Evolutionary conservation across 2,888 invertebrate genomes (phyloP), one percentile per base, ranked within the genome.

Genomic region (Kryphioiulus occultus): DNA sequence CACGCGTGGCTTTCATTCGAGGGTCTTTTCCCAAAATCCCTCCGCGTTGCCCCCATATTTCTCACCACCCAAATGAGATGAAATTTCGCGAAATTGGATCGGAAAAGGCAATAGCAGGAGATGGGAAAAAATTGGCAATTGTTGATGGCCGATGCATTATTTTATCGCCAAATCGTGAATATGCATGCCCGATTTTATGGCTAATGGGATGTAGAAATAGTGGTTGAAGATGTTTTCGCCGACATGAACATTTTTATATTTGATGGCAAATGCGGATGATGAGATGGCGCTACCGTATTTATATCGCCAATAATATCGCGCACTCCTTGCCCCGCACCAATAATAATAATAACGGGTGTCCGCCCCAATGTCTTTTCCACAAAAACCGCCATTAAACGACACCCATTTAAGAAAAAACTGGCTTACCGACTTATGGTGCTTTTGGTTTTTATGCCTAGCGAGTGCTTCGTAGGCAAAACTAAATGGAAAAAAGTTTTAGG

Each of bases 101-200:
- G 32, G 85, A 85, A 47, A 47, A 47, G 85, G 47, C 32, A 78
- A 68, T 86, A 19, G 53, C 15, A 35, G 68, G 35, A 86, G 86
- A 17, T 9, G 35, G 22, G 7, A 82, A 68, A 53, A 59, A 86
- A 86, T 35, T 30, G 53, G 32, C 86, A 68, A 59, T 68, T 53
- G 59, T 53, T 39, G 59, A 35, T 86, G 39, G 47, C 44, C 32
- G 47, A 44, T 47, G 68, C 86, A 32, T 59, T 59, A 68, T 32
- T 68, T 78, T 59, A 59, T 86, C 68, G 68, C 26, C 32, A 84
- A 84, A 84, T 39, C n/a, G 68, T 86, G 86, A 86, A 86, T 86
- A 86, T 86, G 53, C 86, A 86, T 86, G 68, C 86, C 86, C 47
- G 59, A 59, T 86, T 86, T 86, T 86, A 86, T 86, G 86, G 86